Percentiles rank a stretch among this genome's conserved stretches.
These are phyloP conservation scores for Drosophila kanapiae DNA, from an alignment of 1,140 invertebrate genomes.

Conservation along the genomic window DNA sequence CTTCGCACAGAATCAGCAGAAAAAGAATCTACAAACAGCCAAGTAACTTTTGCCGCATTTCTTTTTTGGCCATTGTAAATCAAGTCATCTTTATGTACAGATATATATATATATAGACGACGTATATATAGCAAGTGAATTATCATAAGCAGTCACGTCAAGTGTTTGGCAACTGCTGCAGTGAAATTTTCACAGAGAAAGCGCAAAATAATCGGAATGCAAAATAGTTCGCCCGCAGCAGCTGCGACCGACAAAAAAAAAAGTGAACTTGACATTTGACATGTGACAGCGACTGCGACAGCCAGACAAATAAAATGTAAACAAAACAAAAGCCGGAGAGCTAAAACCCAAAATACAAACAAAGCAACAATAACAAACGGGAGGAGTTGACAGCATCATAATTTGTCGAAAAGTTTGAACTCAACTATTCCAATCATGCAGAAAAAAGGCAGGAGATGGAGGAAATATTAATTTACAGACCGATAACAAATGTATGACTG, in stretches of 20 bases:
- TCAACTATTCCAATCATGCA: constrained; percentile 13
- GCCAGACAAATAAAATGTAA: constrained; percentile 69
- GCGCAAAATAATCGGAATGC: constrained; percentile 69
- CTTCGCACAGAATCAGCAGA: not conserved
- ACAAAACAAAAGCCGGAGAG: constrained; percentile 28
- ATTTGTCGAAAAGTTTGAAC: constrained; percentile 34
- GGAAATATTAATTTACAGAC: constrained; percentile 20
- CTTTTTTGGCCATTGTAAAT: constrained; percentile 49
- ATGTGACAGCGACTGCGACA: constrained; percentile 66
- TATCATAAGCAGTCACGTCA: constrained; percentile 69
- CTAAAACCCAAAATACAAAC: constrained; percentile 22
- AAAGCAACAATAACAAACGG: constrained; percentile 21
- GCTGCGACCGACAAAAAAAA: constrained; percentile 49
- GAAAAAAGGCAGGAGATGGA: not conserved
- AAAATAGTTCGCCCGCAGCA: constrained; percentile 69
- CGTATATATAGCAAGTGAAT: constrained; percentile 42
- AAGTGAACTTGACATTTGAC: constrained; percentile 71
- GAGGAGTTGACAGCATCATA: constrained; percentile 44
- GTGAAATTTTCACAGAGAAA: constrained; percentile 42
- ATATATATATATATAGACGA: constrained; percentile 15
- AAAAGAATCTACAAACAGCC: not conserved
- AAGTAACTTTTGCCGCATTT: constrained; percentile 24
- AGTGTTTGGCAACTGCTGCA: constrained; percentile 62
- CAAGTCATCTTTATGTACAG: constrained; percentile 24
- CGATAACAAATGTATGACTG: constrained; percentile 18